Percentiles rank a stretch among this genome's conserved stretches.
phyloP scores from a whole-genome alignment of 2,113 vertebrate genomes.

The Paramisgurnus dabryanus region DNA sequence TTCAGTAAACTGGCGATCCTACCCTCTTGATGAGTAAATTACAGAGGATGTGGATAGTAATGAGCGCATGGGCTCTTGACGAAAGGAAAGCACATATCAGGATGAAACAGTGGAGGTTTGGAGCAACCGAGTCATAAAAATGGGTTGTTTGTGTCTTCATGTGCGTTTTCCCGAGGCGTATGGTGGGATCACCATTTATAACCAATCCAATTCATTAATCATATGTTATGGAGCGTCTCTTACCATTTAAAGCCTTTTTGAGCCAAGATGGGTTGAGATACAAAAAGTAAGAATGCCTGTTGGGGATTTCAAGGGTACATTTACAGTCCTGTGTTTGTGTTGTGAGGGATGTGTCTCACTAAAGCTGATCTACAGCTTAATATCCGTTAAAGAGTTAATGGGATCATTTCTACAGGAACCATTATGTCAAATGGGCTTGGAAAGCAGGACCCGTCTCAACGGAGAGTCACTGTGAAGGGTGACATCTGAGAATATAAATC shows the following conservation, averaged over 20 bases:
- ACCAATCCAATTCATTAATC: slow-evolving; percentile 15
- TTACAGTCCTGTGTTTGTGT: background rate
- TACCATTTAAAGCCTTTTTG: slow-evolving; percentile 1
- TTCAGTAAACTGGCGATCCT: slow-evolving; percentile 62
- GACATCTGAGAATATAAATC: slow-evolving; percentile 68
- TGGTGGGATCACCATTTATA: background rate
- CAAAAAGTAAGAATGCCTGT: background rate
- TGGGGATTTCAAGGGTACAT: background rate
- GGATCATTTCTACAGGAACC: slow-evolving; percentile 6
- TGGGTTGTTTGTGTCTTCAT: slow-evolving; percentile 31
- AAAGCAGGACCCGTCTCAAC: slow-evolving; percentile 51
- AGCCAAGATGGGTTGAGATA: too few species aligned
- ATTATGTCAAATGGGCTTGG: slow-evolving; percentile 41
- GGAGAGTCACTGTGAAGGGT: slow-evolving; percentile 56
- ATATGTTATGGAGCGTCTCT: background rate
- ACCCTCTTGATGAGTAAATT: slow-evolving; percentile 70
- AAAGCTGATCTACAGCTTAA: background rate
- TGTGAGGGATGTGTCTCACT: background rate
- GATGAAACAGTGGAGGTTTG: slow-evolving; percentile 58
- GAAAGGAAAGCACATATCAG: slow-evolving; percentile 61
- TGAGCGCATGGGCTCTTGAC: slow-evolving; percentile 63
- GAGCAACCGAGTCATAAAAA: slow-evolving; percentile 38
- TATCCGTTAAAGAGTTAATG: slow-evolving; percentile 11
- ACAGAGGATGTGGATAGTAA: slow-evolving; percentile 70
- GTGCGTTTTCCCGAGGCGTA: background rate